phyloP scores from a whole-genome alignment of 2,888 invertebrate genomes.

The Ariolimax columbianus region DNA sequence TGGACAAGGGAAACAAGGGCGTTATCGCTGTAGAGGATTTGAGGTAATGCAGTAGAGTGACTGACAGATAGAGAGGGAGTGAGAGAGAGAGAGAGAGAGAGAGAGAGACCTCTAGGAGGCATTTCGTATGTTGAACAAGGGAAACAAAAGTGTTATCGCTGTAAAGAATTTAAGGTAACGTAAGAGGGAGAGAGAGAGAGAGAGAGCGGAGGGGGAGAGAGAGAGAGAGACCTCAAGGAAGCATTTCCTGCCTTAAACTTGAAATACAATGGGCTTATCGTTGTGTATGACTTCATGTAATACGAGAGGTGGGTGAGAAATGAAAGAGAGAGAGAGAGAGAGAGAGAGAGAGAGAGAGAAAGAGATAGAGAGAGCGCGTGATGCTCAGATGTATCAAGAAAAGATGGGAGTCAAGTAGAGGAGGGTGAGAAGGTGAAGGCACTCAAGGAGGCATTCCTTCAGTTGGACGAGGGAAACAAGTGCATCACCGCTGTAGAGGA shows the following conservation, averaged over 20 bases:
- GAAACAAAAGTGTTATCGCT: slow-evolving; percentile 77
- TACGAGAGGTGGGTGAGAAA: too few species aligned
- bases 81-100: slow-evolving; percentile 97
- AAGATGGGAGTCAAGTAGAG: slow-evolving; percentile 90
- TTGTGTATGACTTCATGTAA: slow-evolving; percentile 75
- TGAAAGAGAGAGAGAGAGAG: slow-evolving; percentile 98
- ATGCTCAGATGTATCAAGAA: too few species aligned
- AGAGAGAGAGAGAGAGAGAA: slow-evolving; percentile 86
- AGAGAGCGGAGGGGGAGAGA: slow-evolving; percentile 93
- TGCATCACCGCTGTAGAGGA: slow-evolving; percentile 74
- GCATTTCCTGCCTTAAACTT: slow-evolving; percentile 99
- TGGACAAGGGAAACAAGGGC: slow-evolving; percentile 88
- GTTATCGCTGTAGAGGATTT: slow-evolving; percentile 72
- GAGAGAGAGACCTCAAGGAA: slow-evolving; percentile 98
- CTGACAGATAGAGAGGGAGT: too few species aligned
- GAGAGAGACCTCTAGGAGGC: slow-evolving; percentile 99
- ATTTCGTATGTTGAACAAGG: slow-evolving; percentile 98
- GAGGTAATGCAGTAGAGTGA: slow-evolving; percentile 66
- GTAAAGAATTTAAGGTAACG: slow-evolving; percentile 74
- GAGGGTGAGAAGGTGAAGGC: slow-evolving; percentile 99
- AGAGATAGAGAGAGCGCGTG: too few species aligned
- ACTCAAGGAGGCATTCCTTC: slow-evolving; percentile 97
- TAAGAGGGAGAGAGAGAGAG: too few species aligned
- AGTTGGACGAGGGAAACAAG: slow-evolving; percentile 91
- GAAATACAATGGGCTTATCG: slow-evolving; percentile 80